phyloP scores from a whole-genome alignment of 2,797 vertebrate species.

The Rousettus madagascariensis region DNA sequence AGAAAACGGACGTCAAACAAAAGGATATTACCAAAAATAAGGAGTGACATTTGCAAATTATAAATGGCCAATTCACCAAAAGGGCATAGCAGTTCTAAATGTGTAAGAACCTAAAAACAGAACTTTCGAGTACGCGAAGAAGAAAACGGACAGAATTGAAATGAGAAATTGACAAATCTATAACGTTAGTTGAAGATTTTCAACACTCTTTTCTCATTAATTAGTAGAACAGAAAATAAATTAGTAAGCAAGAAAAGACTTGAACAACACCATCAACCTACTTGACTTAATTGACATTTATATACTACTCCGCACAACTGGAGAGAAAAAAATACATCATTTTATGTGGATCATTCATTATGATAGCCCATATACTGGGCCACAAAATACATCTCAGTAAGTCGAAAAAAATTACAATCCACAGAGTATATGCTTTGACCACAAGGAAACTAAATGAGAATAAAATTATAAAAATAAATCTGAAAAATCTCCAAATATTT shows the following conservation, averaged over 20 bases:
- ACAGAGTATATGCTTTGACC: background rate
- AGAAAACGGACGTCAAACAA: background rate
- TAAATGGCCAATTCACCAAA: background rate
- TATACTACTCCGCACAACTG: background rate
- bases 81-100: background rate
- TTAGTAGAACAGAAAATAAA: background rate
- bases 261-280: background rate
- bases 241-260: background rate
- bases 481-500: constrained; percentile 29
- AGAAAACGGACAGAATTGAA: background rate
- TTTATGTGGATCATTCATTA: background rate
- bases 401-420: background rate
- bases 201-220: background rate
- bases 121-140: background rate
- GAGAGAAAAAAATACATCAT: background rate
- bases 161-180: background rate
- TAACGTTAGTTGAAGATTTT: background rate
- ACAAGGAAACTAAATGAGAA: constrained; percentile 17
- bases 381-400: background rate
- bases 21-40: background rate
- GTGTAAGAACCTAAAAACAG: background rate
- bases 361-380: background rate
- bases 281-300: background rate
- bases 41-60: background rate
- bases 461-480: background rate